A percentile compares a stretch with the other conserved stretches of the same genome.
Conservation (phyloP, 2,797 vertebrate species). For the Limosa lapponica region DNA sequence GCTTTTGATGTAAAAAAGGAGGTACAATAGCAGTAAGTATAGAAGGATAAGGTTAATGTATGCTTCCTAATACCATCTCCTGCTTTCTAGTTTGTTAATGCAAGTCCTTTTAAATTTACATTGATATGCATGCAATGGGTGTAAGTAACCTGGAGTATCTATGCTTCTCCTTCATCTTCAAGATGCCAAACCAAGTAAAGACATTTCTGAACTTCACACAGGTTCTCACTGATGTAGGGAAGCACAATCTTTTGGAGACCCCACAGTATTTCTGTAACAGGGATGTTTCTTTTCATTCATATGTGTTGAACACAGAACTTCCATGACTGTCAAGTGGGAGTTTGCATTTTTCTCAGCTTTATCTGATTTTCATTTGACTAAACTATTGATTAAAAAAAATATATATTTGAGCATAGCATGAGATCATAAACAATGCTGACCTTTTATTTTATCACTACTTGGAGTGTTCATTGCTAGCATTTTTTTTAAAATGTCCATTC, state of each 20-base stretch:
- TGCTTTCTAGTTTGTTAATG: background rate
- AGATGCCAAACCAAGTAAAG: background rate
- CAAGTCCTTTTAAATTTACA: background rate
- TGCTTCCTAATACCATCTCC: background rate
- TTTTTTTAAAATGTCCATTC: background rate
- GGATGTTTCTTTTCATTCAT: background rate
- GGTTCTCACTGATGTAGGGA: background rate
- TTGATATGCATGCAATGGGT: background rate
- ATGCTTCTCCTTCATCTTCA: background rate
- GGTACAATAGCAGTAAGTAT: background rate
- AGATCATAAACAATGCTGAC: background rate
- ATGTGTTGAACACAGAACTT: background rate
- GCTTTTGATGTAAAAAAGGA: background rate
- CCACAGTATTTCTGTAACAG: background rate
- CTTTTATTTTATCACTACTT: background rate
- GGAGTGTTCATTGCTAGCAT: background rate
- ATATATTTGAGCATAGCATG: background rate
- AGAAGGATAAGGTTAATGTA: background rate
- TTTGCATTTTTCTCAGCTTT: background rate
- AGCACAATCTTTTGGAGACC: background rate
- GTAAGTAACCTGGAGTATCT: background rate
- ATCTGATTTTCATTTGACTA: background rate
- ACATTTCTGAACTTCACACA: background rate
- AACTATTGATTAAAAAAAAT: background rate
- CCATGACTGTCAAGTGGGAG: background rate